Base-by-base conservation (phyloP, 2,888 invertebrate genomes). In the Drosophila fungiperda region DNA sequence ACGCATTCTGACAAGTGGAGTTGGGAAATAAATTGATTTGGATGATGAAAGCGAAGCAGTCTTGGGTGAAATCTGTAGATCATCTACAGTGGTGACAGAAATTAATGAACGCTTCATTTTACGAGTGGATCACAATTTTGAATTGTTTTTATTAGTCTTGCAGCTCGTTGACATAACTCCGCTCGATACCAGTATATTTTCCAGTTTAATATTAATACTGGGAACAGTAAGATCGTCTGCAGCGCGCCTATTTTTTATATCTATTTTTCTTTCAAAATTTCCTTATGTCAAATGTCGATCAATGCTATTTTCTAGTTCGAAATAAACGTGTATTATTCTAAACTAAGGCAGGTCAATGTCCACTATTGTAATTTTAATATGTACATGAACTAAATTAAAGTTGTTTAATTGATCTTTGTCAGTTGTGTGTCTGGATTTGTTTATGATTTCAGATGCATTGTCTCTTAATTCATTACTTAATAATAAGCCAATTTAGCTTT, bases 401-500 rank as follows among this genome's bases (percentile, higher is more conserved):
- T 15, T 45, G 1, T 20, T 8, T 15, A 15, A 2, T 23, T 33
- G n/a, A 38, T 40, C n/a, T 61, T 35, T 7, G 15, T 29, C 7
- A 23, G 15, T 26, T 17, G 20, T 12, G 7, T 15, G 12, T 23
- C 7, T 45, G 15, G 15, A 15, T 23, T 45, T 45, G 15, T 23
- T 45, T 45, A 40, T 26, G 20, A 7, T 49, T 0, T 9, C 12
- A 26, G 6, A 33, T 48, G 12, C n/a, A 35, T 40, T 17, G 3
- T 6, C 26, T n/a, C 26, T 11, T 17, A 62, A 23, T 20, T 20
- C 3, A 36, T 35, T 36, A 40, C 12, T 52, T 60, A 15, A 29
- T 23, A 23, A 38, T 29, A 20, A 6, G 36, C 15, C 57, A 61
- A 53, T 67, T 78, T 20, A 61, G 36, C 40, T 11, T 40, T 57